Evolutionary conservation across 2,113 vertebrate species (phyloP).

Genomic region (Pelecanus crispus): DNA sequence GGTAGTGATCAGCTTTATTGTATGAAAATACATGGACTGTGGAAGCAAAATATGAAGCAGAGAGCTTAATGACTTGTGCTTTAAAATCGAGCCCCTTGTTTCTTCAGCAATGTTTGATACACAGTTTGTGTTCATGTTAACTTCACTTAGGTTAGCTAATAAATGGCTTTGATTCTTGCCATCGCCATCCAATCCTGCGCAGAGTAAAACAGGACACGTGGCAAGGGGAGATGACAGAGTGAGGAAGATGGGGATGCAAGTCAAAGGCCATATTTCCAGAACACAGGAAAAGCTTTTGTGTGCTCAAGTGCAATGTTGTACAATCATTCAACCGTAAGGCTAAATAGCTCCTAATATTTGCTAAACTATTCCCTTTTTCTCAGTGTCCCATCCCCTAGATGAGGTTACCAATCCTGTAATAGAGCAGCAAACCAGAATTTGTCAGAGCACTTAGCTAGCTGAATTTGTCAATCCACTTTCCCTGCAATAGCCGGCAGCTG

Average conservation of each 20-base stretch:
- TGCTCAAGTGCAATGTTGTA: background rate
- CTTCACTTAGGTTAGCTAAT: background rate
- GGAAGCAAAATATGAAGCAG: background rate
- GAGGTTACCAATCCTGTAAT: background rate
- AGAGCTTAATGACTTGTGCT: background rate
- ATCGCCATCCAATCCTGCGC: fast-evolving
- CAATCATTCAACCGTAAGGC: background rate
- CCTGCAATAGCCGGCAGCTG: background rate
- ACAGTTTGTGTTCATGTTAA: background rate
- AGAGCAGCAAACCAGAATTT: background rate
- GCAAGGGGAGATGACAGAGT: background rate
- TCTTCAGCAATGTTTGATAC: background rate
- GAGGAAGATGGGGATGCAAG: background rate
- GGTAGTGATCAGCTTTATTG: background rate
- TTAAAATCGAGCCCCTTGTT: background rate
- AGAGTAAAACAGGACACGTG: fast-evolving
- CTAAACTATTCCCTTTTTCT: background rate
- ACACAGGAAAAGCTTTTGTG: background rate
- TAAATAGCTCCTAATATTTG: background rate
- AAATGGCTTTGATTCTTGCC: background rate
- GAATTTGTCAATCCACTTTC: background rate
- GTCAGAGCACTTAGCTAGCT: background rate
- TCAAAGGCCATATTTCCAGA: background rate
- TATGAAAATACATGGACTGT: background rate
- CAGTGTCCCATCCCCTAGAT: no score